Evolutionary conservation across 2,113 vertebrate species (phyloP), one percentile per base, ranked within the genome.

Genomic region (Felis chaus): DNA sequence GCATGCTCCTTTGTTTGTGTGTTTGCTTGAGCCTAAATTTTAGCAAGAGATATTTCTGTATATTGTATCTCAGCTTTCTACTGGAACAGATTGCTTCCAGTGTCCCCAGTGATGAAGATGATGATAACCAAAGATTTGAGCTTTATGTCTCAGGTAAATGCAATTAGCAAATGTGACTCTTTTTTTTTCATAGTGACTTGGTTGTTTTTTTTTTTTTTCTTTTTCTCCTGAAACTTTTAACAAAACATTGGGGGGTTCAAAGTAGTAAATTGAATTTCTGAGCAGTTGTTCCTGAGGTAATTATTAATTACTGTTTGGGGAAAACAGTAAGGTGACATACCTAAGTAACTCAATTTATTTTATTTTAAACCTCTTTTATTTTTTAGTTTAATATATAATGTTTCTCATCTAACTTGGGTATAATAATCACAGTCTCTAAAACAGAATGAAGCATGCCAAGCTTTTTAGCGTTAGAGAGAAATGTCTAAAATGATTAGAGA

Each of bases 371-470:
- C 4, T 45, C 27, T 29, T 61, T 65, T 45, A 11, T 16, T 66
- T 90, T 81, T 81, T 55, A 61, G 10, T 79, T 97, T 87, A 86
- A 95, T 94, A 61, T 61, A 63, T 61, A 48, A 73, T 23, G 15
- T n/a, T 93, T 82, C 41, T 89, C 36, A 55, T 89, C n/a, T 68
- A 78, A 45, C 1, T 13, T 65, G 29, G 21, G 16, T 7, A 53
- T 87, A 87, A 81, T 61, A 89, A 84, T 63, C 41, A 45, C 33
- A 82, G 55, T 95, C 36, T 90, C 7, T 93, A 82, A 94, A 53
- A 89, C 36, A 91, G 36, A 87, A 90, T 73, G 19, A 65, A 81
- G 5, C 19, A 25, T 63, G 4, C 5, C 18, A 82, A 50, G 18
- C 55, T 61, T 33, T 68, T 89, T 79, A 85, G 89, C 7, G 55